Conservation (phyloP, 2,888 invertebrate genomes). For the Helicoverpa assulta region DNA sequence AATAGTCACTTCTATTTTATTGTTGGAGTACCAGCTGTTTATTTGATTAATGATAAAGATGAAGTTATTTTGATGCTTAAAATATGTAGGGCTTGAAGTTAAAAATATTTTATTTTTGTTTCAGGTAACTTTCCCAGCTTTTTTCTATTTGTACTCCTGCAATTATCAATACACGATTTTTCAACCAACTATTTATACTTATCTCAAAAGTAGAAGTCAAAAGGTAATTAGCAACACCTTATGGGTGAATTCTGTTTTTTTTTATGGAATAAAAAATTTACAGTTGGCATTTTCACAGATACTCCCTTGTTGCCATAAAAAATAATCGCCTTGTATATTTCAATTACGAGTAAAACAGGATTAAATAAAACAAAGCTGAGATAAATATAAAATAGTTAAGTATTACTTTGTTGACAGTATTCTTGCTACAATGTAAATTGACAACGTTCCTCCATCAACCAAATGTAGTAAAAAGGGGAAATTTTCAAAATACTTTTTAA, state of each 20-base stretch:
- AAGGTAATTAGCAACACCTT: too few relatives aligned
- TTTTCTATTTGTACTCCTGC: too few relatives aligned
- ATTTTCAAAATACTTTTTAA: neutral
- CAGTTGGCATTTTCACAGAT: too few relatives aligned
- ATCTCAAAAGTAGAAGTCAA: too few relatives aligned
- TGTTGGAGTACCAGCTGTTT: neutral
- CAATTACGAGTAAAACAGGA: neutral
- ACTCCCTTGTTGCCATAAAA: neutral
- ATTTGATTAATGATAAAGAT: neutral
- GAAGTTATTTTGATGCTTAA: neutral
- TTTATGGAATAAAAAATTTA: too few relatives aligned
- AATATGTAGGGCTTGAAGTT: too few relatives aligned
- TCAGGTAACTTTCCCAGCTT: too few relatives aligned
- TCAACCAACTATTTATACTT: too few relatives aligned
- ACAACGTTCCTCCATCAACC: neutral
- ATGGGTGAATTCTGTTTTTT: too few relatives aligned
- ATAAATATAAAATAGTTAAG: slow-evolving; percentile 3
- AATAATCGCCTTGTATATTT: neutral
- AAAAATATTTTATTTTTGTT: too few relatives aligned
- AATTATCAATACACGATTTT: too few relatives aligned
- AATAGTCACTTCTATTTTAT: slow-evolving; percentile 30
- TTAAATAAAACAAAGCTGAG: neutral
- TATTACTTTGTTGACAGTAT: neutral
- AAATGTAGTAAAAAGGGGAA: neutral
- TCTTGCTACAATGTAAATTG: slow-evolving; percentile 7